Conservation (phyloP, 2,888 invertebrate species). For the Tetragnatha montana region DNA sequence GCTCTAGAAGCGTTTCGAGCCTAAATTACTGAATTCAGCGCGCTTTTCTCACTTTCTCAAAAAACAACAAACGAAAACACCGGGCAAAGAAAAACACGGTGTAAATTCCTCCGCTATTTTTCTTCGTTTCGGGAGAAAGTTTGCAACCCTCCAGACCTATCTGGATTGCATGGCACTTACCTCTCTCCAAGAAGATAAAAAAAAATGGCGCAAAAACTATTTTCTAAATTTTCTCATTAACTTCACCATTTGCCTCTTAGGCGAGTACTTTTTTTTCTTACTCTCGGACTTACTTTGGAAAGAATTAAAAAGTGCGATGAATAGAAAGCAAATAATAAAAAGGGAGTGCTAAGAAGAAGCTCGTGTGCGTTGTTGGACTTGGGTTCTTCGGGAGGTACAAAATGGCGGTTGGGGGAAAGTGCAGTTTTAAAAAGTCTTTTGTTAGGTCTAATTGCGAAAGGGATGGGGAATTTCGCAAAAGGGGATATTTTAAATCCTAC, state of each 20-base stretch:
- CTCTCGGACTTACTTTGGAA: not conserved
- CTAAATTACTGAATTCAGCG: not conserved
- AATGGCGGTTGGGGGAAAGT: not conserved
- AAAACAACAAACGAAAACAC: not conserved
- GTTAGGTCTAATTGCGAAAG: slow-evolving; percentile 40
- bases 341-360: not conserved
- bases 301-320: not conserved
- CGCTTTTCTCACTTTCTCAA: slow-evolving; percentile 1
- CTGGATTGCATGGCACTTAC: not conserved
- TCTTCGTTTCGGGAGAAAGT: not conserved
- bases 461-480: slow-evolving; percentile 12
- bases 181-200: not conserved
- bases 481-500: slow-evolving; percentile 12
- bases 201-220: slow-evolving; percentile 22
- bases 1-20: not conserved
- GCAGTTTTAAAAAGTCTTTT: slow-evolving; percentile 47
- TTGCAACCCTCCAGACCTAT: not conserved
- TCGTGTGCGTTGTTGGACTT: not conserved
- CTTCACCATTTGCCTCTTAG: slow-evolving; percentile 20
- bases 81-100: not conserved
- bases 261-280: not conserved
- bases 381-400: not conserved
- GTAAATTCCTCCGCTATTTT: slow-evolving; percentile 28
- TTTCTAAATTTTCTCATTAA: slow-evolving; percentile 60
- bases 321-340: slow-evolving; percentile 4